phyloP scores from a whole-genome alignment of 1,140 invertebrate species.

The Pseudomyrmex sp. region DNA sequence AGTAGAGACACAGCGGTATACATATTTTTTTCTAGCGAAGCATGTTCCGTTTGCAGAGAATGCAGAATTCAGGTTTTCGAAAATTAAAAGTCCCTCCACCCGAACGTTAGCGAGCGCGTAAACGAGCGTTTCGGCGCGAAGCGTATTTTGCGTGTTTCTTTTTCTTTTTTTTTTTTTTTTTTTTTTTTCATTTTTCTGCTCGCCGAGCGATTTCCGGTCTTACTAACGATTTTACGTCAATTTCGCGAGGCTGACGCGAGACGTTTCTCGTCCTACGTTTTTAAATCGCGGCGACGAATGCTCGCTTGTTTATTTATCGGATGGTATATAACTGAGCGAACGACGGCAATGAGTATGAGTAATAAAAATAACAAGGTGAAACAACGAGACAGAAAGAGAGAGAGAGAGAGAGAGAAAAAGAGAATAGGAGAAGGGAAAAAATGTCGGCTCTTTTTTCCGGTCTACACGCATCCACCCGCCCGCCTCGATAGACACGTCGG shows the following conservation, averaged over 20 bases:
- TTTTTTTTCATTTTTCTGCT: background rate
- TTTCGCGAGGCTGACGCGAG: constrained; percentile 36
- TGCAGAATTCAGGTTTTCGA: constrained; percentile 24
- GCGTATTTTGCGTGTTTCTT: background rate
- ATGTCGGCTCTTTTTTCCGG: constrained; percentile 30
- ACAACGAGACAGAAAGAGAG: background rate
- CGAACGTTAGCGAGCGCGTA: background rate
- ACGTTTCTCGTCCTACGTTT: background rate
- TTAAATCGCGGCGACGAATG: constrained; percentile 24
- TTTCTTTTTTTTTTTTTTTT: too few species aligned
- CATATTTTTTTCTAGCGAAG: constrained; percentile 5
- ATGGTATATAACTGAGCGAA: constrained; percentile 24
- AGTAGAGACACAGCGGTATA: too few species aligned
- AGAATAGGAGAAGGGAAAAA: background rate
- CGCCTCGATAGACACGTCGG: constrained; percentile 22
- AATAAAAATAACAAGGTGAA: too few species aligned
- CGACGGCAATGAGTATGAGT: constrained; percentile 24
- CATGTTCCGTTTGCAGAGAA: constrained; percentile 9
- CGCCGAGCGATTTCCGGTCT: constrained; percentile 35
- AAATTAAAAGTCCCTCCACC: constrained; percentile 11
- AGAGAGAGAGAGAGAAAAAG: background rate
- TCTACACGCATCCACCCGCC: constrained; percentile 41
- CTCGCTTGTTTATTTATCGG: constrained; percentile 31
- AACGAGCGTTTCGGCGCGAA: constrained; percentile 31
- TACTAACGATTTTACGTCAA: constrained; percentile 56